Evolutionary conservation across 2,113 vertebrate species (phyloP).

Genomic region (Verasper variegatus): DNA sequence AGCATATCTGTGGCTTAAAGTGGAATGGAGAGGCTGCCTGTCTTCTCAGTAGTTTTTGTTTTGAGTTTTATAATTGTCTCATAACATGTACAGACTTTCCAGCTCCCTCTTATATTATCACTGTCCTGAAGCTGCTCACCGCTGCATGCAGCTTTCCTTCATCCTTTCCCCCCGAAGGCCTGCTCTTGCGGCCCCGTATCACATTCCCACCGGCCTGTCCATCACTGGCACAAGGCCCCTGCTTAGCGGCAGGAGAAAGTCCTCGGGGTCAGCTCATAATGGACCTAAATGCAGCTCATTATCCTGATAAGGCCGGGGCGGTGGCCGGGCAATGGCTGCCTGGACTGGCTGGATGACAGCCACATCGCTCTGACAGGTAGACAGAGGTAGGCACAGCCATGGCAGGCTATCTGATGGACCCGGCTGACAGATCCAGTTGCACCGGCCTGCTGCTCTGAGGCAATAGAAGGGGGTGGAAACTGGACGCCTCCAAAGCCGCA

Average conservation of each 20-base stretch:
- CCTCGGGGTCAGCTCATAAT: slow-evolving; percentile 77
- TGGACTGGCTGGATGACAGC: slow-evolving; percentile 78
- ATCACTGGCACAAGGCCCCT: slow-evolving; percentile 75
- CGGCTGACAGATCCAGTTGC: slow-evolving; percentile 75
- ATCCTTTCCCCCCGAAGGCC: slow-evolving; percentile 31
- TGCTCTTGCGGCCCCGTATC: slow-evolving; percentile 51
- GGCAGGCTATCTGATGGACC: slow-evolving; percentile 74
- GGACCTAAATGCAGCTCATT: slow-evolving; percentile 79
- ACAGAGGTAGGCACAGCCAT: slow-evolving; percentile 58
- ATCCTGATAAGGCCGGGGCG: slow-evolving; percentile 79
- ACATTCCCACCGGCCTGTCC: slow-evolving; percentile 72
- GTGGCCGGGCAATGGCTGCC: slow-evolving; percentile 65
- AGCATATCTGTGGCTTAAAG: too few relatives aligned
- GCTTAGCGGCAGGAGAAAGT: slow-evolving; percentile 77
- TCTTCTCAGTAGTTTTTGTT: not conserved
- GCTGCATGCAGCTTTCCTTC: slow-evolving; percentile 20
- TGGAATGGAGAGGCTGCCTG: not conserved
- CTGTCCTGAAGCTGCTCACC: slow-evolving; percentile 19
- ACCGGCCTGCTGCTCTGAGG: slow-evolving; percentile 60
- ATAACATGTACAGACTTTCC: slow-evolving; percentile 4
- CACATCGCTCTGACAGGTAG: slow-evolving; percentile 72
- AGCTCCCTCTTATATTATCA: not conserved
- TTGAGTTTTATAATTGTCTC: not conserved
- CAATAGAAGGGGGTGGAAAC: slow-evolving; percentile 69
- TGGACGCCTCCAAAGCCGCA: slow-evolving; percentile 63